phyloP scores from a whole-genome alignment of 2,888 invertebrate genomes.

The Sesia apiformis region DNA sequence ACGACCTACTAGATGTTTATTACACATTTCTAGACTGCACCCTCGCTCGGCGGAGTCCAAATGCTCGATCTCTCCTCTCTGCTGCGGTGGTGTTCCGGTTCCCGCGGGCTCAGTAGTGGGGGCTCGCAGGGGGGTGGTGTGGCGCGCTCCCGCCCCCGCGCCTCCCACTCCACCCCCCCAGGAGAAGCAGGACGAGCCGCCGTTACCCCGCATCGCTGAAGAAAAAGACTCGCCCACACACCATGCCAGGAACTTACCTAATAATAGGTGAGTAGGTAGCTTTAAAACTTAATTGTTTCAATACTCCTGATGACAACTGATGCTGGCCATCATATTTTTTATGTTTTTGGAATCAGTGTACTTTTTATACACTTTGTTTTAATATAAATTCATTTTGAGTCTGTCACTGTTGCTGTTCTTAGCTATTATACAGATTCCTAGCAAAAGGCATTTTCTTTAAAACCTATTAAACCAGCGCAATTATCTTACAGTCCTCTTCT shows the following conservation, averaged over 20 bases:
- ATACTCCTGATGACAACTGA: too few relatives aligned
- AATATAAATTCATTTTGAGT: too few relatives aligned
- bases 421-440: too few relatives aligned
- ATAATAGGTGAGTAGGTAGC: neutral
- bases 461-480: too few relatives aligned
- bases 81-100: conserved; percentile 71
- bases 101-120: conserved; percentile 21
- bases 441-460: too few relatives aligned
- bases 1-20: too few relatives aligned
- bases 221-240: conserved; percentile 89
- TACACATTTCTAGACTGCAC: conserved; percentile 76
- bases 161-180: conserved; percentile 55
- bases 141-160: conserved; percentile 36
- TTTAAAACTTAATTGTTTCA: too few relatives aligned
- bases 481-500: too few relatives aligned
- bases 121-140: conserved; percentile 27
- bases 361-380: too few relatives aligned
- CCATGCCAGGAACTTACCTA: conserved; percentile 29
- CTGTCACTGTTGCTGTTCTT: too few relatives aligned
- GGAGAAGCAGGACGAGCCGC: conserved; percentile 51
- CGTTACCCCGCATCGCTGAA: conserved; percentile 88
- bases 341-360: neutral
- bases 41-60: conserved; percentile 92
- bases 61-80: conserved; percentile 88
- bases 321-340: neutral